Evolutionary conservation across 2,888 invertebrate genomes (phyloP), one percentile per base, ranked within the genome.

Genomic region (Halocaridina rubra): DNA sequence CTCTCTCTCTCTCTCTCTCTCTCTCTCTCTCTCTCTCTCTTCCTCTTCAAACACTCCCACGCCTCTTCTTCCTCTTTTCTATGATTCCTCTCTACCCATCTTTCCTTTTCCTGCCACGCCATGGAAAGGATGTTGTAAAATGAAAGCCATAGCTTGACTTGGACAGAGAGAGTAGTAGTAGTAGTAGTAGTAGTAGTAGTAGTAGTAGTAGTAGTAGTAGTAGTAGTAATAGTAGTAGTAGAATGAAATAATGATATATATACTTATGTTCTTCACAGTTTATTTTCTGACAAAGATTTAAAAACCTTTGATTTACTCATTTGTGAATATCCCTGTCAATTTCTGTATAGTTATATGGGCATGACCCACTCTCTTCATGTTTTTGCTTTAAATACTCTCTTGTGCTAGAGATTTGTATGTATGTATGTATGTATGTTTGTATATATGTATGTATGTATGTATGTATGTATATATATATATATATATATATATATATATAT

Each of bases 381-480:
- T n/a, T n/a, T n/a, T n/a, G n/a, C n/a, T n/a, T n/a, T n/a, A n/a
- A n/a, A n/a, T n/a, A n/a, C n/a, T n/a, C n/a, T n/a, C n/a, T n/a
- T n/a, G n/a, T n/a, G n/a, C n/a, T n/a, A n/a, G n/a, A n/a, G n/a
- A 53, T 53, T n/a, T 27, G 29, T 27, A 27, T 67, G 13, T 67
- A 67, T 67, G 29, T 67, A 67, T 67, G 29, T 67, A 67, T 67
- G 29, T 67, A 67, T 67, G 13, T 22, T 27, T 29, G 29, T 27
- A 67, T 67, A 67, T 67, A 67, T 67, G 10, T 67, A 27, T 67
- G 29, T 67, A 67, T 67, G 29, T 67, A 67, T 67, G 29, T 67
- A 67, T 67, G 13, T 29, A 67, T 67, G 29, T 67, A 67, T 67
- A 67, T 67, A 67, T 67, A 67, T 67, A 67, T 67, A 67, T 67